Base-by-base conservation (phyloP, 2,888 invertebrate genomes). In the Aphodius sticticus region DNA sequence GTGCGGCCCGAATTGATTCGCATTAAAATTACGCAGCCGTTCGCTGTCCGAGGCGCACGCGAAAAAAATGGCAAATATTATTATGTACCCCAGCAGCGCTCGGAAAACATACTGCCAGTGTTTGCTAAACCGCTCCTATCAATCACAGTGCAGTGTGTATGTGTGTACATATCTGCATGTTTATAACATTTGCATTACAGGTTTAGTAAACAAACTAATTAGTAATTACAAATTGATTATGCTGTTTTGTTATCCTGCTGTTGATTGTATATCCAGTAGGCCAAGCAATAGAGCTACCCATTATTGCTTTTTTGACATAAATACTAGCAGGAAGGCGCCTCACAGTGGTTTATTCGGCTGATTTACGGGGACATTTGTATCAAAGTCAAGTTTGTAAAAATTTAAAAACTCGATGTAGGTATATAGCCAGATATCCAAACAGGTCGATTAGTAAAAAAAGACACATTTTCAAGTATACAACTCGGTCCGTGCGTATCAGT, bases 21-120 rank as follows among this genome's bases (percentile, higher is more conserved):
- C 77, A 77, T 69, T 71, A 77, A 77, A 71, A 76, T 82, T 74
- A 37, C 74, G 53, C 53, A 53, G 53, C 74, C 74, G 74, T 74
- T 74, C 37, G 35, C 14, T 35, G 74, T n/a, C 74, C 26, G 35
- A 1, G 2, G 2, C 2, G 53, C 53, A 53, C 12, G 12, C 53
- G 53, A 53, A 53, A 53, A 53, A 53, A 53, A 53, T 53, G 53
- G 53, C 53, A 53, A 53, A 53, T 53, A 53, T 53, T 53, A 53
- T 53, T 53, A 53, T 53, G 6, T 53, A 53, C 53, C 53, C 53
- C 6, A 53, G 26, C 53, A 9, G 9, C 53, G 53, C 53, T 53
- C 12, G 9, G 26, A 26, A 26, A 26, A 26, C 26, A 26, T 1
- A 26, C 26, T 26, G 26, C 2, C 26, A 26, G 53, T 53, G 53